A percentile compares a stretch with the other conserved stretches of the same genome.
Conservation (phyloP, 2,888 invertebrate species). For the Timema cristinae region DNA sequence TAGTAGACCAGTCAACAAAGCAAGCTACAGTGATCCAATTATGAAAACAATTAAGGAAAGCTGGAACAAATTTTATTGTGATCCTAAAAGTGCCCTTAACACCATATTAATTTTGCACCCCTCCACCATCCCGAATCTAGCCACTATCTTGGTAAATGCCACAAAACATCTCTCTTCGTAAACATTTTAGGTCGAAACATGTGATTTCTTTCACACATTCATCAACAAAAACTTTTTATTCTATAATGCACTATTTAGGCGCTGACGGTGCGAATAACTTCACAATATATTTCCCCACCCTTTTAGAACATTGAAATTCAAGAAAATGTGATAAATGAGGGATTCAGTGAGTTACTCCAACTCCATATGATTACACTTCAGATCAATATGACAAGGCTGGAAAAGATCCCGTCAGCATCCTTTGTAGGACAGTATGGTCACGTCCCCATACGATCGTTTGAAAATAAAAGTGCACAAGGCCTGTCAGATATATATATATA, state of each 20-base stretch:
- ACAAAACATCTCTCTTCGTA: neutral
- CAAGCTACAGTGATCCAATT: neutral
- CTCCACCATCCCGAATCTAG: neutral
- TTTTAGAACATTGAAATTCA: neutral
- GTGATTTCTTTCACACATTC: neutral
- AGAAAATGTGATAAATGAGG: neutral
- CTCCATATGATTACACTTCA: too few species aligned
- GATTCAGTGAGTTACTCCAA: too few species aligned
- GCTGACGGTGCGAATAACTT: neutral
- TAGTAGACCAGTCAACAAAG: neutral
- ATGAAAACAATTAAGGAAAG: neutral
- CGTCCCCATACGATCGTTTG: too few species aligned
- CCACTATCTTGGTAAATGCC: neutral
- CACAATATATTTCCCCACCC: neutral
- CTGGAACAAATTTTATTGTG: conserved; percentile 4
- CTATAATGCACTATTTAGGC: neutral
- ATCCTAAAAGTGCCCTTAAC: neutral
- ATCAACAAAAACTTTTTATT: neutral
- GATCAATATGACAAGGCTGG: too few species aligned
- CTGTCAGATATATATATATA: too few species aligned
- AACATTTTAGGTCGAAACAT: neutral
- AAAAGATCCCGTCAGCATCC: too few species aligned
- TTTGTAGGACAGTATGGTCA: too few species aligned
- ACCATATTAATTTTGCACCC: conserved; percentile 7
- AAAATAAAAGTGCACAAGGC: too few species aligned